Conservation (phyloP, 2,797 vertebrate genomes). For the Scyliorhinus canicula region DNA sequence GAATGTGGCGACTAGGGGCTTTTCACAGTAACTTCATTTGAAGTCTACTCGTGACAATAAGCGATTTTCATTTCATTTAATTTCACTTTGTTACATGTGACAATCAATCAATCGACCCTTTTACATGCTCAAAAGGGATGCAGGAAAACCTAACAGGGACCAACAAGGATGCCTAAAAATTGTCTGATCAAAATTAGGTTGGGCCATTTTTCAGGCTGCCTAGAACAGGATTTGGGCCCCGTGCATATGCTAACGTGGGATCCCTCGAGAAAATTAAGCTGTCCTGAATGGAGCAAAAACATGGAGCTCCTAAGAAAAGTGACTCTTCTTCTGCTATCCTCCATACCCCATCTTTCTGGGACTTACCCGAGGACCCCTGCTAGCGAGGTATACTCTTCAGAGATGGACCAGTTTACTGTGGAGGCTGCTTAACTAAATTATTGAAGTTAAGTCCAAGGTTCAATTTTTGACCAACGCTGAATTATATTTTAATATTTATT, state of each 20-base stretch:
- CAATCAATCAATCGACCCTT: no score
- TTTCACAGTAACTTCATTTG: no score
- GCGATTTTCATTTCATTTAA: no score
- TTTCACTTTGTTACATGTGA: no score
- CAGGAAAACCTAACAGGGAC: neutral
- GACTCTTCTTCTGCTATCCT: neutral
- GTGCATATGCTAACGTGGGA: neutral
- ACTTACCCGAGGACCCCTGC: neutral
- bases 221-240: neutral
- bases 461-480: neutral
- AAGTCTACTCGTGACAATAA: no score
- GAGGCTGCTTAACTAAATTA: neutral
- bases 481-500: constrained; percentile 7
- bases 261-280: neutral
- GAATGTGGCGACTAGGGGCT: no score
- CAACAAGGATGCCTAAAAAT: neutral
- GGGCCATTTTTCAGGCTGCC: neutral
- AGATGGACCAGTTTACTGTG: neutral
- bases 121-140: neutral
- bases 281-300: neutral
- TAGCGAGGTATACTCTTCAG: neutral
- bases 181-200: neutral
- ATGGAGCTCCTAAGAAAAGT: neutral
- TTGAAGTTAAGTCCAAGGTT: neutral
- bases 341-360: neutral